Conservation (phyloP, 2,113 vertebrate genomes). For the Callocephalon fimbriatum region DNA sequence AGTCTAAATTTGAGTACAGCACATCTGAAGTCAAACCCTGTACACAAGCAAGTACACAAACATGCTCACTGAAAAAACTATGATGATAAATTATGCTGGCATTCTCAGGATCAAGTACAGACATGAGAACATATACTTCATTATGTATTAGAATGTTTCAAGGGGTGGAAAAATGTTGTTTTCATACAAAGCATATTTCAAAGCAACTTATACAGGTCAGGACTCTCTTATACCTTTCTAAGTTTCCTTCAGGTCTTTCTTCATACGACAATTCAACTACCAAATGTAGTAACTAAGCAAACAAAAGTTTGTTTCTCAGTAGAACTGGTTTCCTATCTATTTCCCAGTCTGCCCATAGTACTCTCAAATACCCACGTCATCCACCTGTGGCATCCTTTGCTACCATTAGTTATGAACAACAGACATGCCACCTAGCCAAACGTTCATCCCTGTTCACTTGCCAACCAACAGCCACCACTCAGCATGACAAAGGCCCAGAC, state of each 20-base stretch:
- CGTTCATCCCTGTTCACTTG: fast-evolving
- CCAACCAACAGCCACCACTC: background rate
- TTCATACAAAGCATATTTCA: background rate
- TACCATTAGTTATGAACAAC: background rate
- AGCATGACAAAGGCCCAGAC: fast-evolving
- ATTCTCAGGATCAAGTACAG: background rate
- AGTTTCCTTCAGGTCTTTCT: background rate
- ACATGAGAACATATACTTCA: background rate
- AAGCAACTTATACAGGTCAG: background rate
- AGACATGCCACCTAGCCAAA: background rate
- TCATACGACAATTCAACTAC: background rate
- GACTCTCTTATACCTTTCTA: background rate
- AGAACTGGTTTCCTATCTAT: background rate
- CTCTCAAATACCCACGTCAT: background rate
- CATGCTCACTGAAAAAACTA: background rate
- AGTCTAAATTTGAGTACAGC: background rate
- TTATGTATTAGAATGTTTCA: background rate
- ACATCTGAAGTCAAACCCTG: background rate
- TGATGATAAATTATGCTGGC: background rate
- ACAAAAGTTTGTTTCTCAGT: background rate
- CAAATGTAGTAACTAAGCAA: background rate
- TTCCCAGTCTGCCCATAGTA: background rate
- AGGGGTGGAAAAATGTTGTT: background rate
- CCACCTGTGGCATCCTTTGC: background rate
- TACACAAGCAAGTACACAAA: background rate